phyloP scores from a whole-genome alignment of 2,797 vertebrate genomes.

The Pipistrellus nathusii region DNA sequence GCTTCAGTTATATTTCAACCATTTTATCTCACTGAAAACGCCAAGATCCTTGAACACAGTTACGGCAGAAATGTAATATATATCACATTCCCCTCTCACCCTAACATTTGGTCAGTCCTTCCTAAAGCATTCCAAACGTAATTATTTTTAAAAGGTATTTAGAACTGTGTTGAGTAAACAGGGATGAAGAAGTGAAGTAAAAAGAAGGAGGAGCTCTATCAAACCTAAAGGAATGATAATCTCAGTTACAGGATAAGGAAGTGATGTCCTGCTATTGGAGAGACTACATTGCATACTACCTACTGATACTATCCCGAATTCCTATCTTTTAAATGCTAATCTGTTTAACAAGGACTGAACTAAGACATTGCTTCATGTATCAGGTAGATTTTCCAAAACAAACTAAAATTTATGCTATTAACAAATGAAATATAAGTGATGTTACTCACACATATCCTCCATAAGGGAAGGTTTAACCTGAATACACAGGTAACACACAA shows the following conservation, averaged over 20 bases:
- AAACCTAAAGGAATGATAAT: conserved; percentile 56
- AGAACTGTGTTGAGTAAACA: conserved; percentile 29
- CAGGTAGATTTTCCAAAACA: conserved; percentile 32
- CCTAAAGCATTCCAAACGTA: conserved; percentile 35
- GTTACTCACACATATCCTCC: not conserved
- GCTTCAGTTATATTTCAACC: not conserved
- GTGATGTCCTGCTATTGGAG: not conserved
- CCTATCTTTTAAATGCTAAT: conserved; percentile 71
- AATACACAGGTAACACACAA: conserved; percentile 70
- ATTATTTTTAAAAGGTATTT: conserved; percentile 22
- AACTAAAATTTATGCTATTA: conserved; percentile 2
- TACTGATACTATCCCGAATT: not conserved
- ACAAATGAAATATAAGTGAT: not conserved
- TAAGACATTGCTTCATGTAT: conserved; percentile 32
- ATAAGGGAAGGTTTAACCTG: not conserved
- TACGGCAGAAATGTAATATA: not conserved
- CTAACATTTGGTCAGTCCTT: not conserved
- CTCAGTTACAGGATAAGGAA: conserved; percentile 52
- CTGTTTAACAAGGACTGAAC: conserved; percentile 35
- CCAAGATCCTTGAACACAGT: not conserved
- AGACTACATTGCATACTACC: not conserved
- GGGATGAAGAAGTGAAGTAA: conserved; percentile 10
- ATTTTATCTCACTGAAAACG: conserved; percentile 24
- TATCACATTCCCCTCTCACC: not conserved
- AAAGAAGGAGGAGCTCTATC: conserved; percentile 39